Conservation (phyloP, 2,888 invertebrate genomes). For the Endotricha flammealis region DNA sequence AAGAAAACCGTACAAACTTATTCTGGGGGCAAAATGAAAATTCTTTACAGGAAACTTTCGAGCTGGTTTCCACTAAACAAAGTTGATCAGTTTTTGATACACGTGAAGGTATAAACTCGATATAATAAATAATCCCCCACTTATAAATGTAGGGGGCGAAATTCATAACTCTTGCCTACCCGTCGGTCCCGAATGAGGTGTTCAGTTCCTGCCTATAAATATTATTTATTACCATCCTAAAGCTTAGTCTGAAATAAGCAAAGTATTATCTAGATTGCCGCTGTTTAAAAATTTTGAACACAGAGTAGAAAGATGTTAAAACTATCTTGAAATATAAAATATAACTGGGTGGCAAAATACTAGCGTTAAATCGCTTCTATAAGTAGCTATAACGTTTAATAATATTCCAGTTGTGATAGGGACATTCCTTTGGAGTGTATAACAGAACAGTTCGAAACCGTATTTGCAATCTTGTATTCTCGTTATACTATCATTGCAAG, state of each 20-base stretch:
- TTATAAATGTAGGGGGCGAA: conserved; percentile 40
- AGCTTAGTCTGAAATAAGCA: conserved; percentile 29
- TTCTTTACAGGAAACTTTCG: conserved; percentile 32
- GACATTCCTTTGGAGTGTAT: too few species aligned
- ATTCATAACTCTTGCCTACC: conserved; percentile 41
- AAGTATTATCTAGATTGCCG: conserved; percentile 20
- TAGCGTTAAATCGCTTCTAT: too few species aligned
- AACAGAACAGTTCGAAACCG: too few species aligned
- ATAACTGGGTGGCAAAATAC: too few species aligned
- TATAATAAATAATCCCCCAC: conserved; percentile 33
- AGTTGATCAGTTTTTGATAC: conserved; percentile 33
- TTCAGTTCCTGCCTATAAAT: conserved; percentile 45
- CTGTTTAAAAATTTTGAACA: conserved; percentile 13
- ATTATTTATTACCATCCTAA: conserved; percentile 44
- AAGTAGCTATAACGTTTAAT: too few species aligned
- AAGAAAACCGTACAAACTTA: background rate
- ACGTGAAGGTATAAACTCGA: conserved; percentile 32
- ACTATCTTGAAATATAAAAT: background rate
- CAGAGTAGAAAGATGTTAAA: background rate
- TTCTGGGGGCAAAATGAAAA: conserved; percentile 18
- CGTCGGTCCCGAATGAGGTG: conserved; percentile 42
- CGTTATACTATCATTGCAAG: conserved; percentile 71
- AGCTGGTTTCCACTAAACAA: conserved; percentile 21
- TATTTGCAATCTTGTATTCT: conserved; percentile 64
- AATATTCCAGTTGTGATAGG: too few species aligned